phyloP scores from a whole-genome alignment of 2,113 vertebrate species.

The Prionailurus viverrinus region DNA sequence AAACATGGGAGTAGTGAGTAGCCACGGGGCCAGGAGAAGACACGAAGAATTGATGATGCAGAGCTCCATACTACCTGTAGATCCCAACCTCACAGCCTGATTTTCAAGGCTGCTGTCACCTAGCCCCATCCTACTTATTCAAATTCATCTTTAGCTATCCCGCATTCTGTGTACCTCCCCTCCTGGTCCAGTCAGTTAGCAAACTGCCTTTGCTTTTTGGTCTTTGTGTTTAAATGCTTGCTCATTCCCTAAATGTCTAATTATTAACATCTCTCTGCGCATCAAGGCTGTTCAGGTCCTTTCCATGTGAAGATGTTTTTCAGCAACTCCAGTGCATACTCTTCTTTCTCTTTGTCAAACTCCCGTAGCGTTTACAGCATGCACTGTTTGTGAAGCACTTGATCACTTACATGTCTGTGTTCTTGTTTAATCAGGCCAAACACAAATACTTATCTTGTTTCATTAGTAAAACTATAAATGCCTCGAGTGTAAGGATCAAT shows the following conservation, averaged over 20 bases:
- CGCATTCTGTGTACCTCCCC: background rate
- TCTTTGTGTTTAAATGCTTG: background rate
- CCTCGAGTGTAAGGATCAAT: background rate
- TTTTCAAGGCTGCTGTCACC: background rate
- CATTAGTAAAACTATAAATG: background rate
- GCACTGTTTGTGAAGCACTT: background rate
- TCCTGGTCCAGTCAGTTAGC: background rate
- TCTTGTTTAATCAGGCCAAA: conserved; percentile 29
- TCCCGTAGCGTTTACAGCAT: background rate
- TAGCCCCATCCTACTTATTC: too few species aligned
- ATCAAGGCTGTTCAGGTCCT: background rate
- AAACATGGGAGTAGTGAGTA: background rate
- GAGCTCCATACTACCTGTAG: background rate
- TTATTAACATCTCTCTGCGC: background rate
- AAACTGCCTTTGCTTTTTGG: background rate
- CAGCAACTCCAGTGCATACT: background rate
- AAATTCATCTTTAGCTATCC: background rate
- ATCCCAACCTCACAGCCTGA: background rate
- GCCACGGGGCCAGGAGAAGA: background rate
- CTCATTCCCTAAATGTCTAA: background rate
- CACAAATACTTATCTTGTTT: background rate
- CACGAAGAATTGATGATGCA: background rate
- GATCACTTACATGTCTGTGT: background rate
- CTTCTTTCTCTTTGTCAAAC: background rate
- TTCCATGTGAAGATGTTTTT: background rate